Conservation (phyloP, 2,113 vertebrate genomes). For the Mirza zaza region DNA sequence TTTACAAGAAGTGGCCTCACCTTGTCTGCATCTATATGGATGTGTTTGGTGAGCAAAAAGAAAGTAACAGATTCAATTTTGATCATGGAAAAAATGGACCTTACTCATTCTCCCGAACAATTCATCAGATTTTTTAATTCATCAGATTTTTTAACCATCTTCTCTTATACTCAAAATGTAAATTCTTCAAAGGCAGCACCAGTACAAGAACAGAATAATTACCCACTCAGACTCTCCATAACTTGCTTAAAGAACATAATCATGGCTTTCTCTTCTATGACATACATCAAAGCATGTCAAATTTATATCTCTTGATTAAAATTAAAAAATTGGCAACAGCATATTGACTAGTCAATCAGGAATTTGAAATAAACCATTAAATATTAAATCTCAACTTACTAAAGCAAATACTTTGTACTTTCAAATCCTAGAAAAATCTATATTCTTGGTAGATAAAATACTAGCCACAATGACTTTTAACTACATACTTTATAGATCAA, state of each 20-base stretch:
- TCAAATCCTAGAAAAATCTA: background rate
- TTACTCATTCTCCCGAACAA: background rate
- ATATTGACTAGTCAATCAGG: background rate
- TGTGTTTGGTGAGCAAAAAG: slow-evolving; percentile 25
- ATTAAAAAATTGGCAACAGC: background rate
- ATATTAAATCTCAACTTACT: background rate
- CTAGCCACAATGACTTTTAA: background rate
- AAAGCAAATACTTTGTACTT: background rate
- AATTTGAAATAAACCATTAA: slow-evolving; percentile 21
- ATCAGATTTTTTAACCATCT: background rate
- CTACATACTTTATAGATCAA: background rate
- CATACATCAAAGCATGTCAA: background rate
- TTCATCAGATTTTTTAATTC: background rate
- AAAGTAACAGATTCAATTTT: slow-evolving; percentile 41
- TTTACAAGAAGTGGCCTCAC: slow-evolving; percentile 28
- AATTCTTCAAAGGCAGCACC: background rate
- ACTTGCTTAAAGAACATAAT: background rate
- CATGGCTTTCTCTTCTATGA: background rate
- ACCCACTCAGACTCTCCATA: background rate
- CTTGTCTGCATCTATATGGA: slow-evolving; percentile 59
- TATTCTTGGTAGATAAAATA: background rate
- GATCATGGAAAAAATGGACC: background rate
- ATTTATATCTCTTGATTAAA: background rate
- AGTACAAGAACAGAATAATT: background rate
- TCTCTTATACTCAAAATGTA: background rate